Percentiles rank a stretch among this genome's conserved stretches.
Evolutionary conservation across 2,888 invertebrate species (phyloP).

Genomic region (Ichneumon xanthorius): DNA sequence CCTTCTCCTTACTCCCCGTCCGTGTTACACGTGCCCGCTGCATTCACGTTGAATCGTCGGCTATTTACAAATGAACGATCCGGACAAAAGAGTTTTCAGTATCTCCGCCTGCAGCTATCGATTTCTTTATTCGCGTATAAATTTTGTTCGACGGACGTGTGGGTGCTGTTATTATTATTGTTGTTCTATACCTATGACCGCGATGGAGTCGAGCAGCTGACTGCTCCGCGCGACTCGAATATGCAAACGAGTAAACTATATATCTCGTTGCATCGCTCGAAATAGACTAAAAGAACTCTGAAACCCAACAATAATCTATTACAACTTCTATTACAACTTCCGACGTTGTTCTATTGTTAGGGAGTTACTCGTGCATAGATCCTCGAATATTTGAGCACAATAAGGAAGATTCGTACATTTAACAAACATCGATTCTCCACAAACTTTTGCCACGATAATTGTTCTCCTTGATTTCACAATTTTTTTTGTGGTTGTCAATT

Average conservation of each 20-base stretch:
- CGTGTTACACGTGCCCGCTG: neutral
- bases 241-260: constrained; percentile 25
- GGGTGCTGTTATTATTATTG: constrained; percentile 12
- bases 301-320: neutral
- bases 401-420: no score
- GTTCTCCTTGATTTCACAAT: no score
- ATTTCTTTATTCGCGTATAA: neutral
- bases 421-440: no score
- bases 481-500: no score
- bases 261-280: constrained; percentile 20
- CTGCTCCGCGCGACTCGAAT: neutral
- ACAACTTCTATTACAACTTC: no score
- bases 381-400: no score
- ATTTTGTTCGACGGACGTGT: neutral
- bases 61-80: neutral
- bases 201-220: constrained; percentile 6
- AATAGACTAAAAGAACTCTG: constrained; percentile 17
- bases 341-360: no score
- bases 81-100: neutral
- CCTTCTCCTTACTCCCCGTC: neutral
- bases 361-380: no score
- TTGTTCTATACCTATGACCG: constrained; percentile 6
- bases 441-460: no score
- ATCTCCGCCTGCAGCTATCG: neutral
- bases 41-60: neutral